Evolutionary conservation across 2,888 invertebrate species (phyloP).

Genomic region (Phania funesta): DNA sequence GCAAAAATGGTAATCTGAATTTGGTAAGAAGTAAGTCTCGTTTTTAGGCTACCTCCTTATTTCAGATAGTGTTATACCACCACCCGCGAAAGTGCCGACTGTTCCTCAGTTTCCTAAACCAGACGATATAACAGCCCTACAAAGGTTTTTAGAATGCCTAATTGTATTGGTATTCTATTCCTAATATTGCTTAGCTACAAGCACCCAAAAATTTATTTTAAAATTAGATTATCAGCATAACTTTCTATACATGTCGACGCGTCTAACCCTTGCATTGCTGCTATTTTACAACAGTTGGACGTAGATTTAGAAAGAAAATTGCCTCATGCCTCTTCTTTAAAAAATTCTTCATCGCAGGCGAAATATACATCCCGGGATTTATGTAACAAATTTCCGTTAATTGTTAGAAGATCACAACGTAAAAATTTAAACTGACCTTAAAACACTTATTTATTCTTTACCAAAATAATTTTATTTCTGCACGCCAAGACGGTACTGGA

Average conservation of each 20-base stretch:
- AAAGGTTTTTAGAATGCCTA: constrained; percentile 8
- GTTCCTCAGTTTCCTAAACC: constrained; percentile 1
- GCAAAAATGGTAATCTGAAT: too few species aligned
- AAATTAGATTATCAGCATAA: not conserved
- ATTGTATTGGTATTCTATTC: not conserved
- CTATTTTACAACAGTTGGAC: not conserved
- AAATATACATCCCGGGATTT: not conserved
- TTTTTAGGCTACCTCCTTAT: too few species aligned
- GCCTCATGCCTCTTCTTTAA: not conserved
- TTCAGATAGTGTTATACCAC: not conserved
- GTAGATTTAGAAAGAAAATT: not conserved
- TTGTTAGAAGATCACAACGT: not conserved
- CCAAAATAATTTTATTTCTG: not conserved
- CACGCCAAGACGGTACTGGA: not conserved
- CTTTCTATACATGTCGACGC: not conserved
- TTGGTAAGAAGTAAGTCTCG: too few species aligned
- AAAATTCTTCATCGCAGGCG: not conserved
- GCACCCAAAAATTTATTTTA: too few species aligned
- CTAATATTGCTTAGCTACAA: not conserved
- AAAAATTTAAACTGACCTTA: constrained; percentile 4
- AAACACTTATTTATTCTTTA: not conserved
- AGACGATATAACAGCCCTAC: not conserved
- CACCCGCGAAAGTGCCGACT: not conserved
- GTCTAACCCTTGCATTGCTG: not conserved
- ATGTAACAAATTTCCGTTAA: constrained; percentile 1